phyloP scores from a whole-genome alignment of 1,140 invertebrate genomes.

The Armadillidium nasatum region DNA sequence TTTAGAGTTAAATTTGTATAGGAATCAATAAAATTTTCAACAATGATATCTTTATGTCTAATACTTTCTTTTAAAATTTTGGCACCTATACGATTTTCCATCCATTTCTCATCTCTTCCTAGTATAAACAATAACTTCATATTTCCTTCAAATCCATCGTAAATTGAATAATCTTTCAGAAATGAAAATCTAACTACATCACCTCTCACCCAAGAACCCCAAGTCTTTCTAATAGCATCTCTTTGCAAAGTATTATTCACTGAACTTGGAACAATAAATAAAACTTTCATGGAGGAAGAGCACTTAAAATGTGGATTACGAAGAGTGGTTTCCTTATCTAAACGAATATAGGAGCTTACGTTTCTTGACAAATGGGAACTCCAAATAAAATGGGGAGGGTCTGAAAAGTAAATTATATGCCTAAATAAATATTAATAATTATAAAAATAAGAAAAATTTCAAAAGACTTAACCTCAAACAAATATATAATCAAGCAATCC shows the following conservation, averaged over 20 bases:
- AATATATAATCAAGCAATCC: too few relatives aligned
- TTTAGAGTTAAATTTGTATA: conserved; percentile 84
- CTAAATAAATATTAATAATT: not conserved
- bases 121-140: not conserved
- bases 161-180: not conserved
- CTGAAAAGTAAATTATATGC: not conserved
- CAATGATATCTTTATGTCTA: conserved; percentile 48
- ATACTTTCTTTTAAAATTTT: conserved; percentile 1
- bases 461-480: too few relatives aligned
- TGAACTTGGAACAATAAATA: not conserved
- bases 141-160: not conserved
- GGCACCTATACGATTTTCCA: not conserved
- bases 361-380: not conserved
- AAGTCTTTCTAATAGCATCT: not conserved
- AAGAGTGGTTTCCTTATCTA: not conserved
- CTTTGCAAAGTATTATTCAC: not conserved
- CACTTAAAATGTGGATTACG: not conserved
- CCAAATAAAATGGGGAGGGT: not conserved
- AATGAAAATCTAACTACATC: not conserved
- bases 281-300: not conserved
- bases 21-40: conserved; percentile 71
- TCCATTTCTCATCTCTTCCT: not conserved
- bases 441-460: too few relatives aligned
- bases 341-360: not conserved
- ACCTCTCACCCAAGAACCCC: not conserved